These are phyloP conservation scores for Coluber constrictor DNA, from an alignment of 2,797 vertebrate species.

Conservation along the genomic window DNA sequence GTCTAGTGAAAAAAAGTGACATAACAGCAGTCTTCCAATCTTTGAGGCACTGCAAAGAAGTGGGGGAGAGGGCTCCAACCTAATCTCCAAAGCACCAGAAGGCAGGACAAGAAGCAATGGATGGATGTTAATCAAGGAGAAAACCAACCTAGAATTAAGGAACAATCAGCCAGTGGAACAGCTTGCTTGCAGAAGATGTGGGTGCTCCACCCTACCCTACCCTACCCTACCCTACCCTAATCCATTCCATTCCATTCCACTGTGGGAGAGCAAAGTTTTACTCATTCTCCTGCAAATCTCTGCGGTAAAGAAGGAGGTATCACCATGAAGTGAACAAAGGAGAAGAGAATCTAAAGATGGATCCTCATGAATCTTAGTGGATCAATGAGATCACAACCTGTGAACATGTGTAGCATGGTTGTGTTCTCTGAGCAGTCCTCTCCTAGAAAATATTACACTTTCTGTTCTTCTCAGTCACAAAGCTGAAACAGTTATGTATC, in stretches of 20 bases:
- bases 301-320: not conserved
- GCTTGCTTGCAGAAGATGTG: not conserved
- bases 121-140: not conserved
- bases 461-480: not conserved
- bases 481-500: not conserved
- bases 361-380: not conserved
- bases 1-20: not conserved
- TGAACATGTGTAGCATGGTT: not conserved
- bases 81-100: not conserved
- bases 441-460: not conserved
- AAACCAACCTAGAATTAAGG: not conserved
- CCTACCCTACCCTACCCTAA: too few species aligned
- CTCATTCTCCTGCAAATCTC: not conserved
- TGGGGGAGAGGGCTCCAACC: not conserved
- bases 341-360: not conserved
- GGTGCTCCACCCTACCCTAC: not conserved
- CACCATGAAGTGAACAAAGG: not conserved
- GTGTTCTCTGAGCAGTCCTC: not conserved
- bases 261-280: too few species aligned
- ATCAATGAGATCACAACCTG: not conserved
- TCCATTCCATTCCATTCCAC: not conserved
- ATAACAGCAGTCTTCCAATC: too few species aligned
- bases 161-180: not conserved
- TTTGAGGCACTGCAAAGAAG: not conserved
- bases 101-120: not conserved